Conservation (phyloP, 2,888 invertebrate genomes). For the Amphipyra berbera region DNA sequence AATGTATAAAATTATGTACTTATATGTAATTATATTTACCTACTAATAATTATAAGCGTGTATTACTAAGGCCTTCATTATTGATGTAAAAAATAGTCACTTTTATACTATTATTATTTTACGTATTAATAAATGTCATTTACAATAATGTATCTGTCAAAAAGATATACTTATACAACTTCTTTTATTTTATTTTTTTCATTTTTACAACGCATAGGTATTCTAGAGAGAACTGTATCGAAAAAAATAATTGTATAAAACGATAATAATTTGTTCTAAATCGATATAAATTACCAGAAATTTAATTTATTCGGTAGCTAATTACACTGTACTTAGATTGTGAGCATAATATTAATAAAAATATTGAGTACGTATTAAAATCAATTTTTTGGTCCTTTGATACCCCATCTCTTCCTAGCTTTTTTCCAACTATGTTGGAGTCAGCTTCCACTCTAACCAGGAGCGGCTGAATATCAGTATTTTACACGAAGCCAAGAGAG, state of each 20-base stretch:
- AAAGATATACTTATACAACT: constrained; percentile 26
- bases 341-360: constrained; percentile 85
- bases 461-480: no score
- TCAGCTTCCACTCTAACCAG: no score
- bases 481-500: no score
- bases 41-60: constrained; percentile 51
- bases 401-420: not conserved
- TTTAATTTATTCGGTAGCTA: constrained; percentile 85
- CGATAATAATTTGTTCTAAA: constrained; percentile 66
- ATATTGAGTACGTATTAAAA: constrained; percentile 76
- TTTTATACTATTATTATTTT: constrained; percentile 60
- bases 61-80: constrained; percentile 48
- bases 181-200: constrained; percentile 29
- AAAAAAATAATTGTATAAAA: constrained; percentile 58
- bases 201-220: constrained; percentile 34
- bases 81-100: constrained; percentile 57
- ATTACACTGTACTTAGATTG: constrained; percentile 87
- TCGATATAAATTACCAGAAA: constrained; percentile 77
- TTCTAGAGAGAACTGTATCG: constrained; percentile 47
- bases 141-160: constrained; percentile 42
- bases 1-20: constrained; percentile 71
- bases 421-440: no score
- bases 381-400: constrained; percentile 4
- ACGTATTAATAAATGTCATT: constrained; percentile 36
- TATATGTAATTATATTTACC: constrained; percentile 56